Conservation (phyloP, 1,140 invertebrate genomes). For the Lutraria rhynchaena region DNA sequence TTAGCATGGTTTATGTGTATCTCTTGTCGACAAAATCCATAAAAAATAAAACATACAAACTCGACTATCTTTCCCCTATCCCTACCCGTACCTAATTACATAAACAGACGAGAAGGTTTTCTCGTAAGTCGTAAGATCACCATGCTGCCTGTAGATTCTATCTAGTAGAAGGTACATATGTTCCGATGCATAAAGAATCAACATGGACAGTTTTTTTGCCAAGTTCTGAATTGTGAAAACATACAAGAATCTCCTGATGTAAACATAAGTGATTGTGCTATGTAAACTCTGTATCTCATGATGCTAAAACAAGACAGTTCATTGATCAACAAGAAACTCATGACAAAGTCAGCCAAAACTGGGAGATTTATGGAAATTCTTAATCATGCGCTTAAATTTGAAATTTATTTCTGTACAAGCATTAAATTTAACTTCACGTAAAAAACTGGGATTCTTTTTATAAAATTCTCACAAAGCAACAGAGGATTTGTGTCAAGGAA, state of each 20-base stretch:
- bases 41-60: conserved; percentile 40
- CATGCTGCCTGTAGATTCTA: conserved; percentile 17
- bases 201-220: not conserved
- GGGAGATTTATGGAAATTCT: too few relatives aligned
- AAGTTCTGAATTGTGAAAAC: conserved; percentile 9
- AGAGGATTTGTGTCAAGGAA: too few relatives aligned
- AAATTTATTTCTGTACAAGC: too few relatives aligned
- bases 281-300: too few relatives aligned
- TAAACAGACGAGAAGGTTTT: conserved; percentile 36
- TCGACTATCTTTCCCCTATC: not conserved
- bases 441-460: too few relatives aligned
- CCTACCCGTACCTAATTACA: conserved; percentile 33
- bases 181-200: conserved; percentile 19
- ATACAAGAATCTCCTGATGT: conserved; percentile 2
- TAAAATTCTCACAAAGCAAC: too few relatives aligned
- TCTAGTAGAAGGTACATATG: conserved; percentile 27
- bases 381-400: too few relatives aligned
- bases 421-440: too few relatives aligned
- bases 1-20: conserved; percentile 39
- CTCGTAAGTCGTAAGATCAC: conserved; percentile 1
- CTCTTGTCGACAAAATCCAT: conserved; percentile 47
- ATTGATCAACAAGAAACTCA: too few relatives aligned
- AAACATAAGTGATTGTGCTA: too few relatives aligned
- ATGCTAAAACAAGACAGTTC: too few relatives aligned
- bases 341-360: too few relatives aligned